Conservation (phyloP, 2,888 invertebrate genomes). For the Lycocerus yunnanus region DNA sequence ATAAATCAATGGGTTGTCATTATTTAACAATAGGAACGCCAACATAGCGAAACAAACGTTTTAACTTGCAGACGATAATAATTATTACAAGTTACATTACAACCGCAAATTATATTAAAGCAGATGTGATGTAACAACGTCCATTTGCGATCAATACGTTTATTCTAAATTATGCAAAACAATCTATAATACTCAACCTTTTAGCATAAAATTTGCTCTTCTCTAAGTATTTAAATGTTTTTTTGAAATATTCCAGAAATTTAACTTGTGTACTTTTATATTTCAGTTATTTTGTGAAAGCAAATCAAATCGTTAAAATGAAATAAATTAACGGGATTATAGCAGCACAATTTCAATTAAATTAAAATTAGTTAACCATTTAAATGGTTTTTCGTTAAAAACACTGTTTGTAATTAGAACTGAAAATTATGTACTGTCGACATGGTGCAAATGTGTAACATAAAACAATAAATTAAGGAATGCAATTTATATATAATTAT, state of each 20-base stretch:
- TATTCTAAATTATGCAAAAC: neutral
- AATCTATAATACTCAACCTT: neutral
- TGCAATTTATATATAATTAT: neutral
- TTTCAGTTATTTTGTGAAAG: no score
- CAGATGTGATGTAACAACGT: neutral
- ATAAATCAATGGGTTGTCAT: conserved; percentile 17
- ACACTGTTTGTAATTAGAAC: neutral
- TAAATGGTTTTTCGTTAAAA: neutral
- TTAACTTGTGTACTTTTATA: no score
- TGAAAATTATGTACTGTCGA: neutral
- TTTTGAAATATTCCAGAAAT: neutral
- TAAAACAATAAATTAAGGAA: neutral
- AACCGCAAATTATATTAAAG: conserved; percentile 2
- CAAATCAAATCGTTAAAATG: neutral
- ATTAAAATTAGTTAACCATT: neutral
- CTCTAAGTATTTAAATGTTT: neutral
- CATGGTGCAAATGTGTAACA: neutral
- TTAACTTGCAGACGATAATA: conserved; percentile 16
- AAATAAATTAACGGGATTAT: neutral
- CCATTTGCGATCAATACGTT: neutral
- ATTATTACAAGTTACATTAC: conserved; percentile 20
- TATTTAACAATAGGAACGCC: conserved; percentile 16
- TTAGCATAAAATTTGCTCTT: neutral
- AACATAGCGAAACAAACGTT: conserved; percentile 21
- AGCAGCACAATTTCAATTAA: neutral